Percentiles rank a stretch among this genome's conserved stretches.
phyloP scores from a whole-genome alignment of 2,888 invertebrate genomes.

The Norana najaformis region DNA sequence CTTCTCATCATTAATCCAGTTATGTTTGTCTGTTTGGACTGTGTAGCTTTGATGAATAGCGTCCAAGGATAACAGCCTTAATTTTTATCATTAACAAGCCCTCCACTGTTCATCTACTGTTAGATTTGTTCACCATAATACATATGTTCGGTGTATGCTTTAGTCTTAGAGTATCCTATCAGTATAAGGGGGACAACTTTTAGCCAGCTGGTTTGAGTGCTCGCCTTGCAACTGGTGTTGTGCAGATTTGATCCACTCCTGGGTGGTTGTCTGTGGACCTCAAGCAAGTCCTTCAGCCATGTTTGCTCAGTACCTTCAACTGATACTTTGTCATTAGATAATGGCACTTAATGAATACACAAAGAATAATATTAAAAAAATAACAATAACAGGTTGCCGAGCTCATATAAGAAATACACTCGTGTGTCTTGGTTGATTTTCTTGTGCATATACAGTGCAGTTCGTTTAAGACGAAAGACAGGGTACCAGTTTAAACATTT shows the following conservation, averaged over 20 bases:
- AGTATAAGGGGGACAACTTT: background rate
- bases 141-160: background rate
- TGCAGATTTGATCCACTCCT: background rate
- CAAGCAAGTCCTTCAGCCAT: background rate
- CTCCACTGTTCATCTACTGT: background rate
- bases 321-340: no score
- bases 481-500: no score
- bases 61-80: background rate
- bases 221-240: background rate
- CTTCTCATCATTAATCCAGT: no score
- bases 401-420: background rate
- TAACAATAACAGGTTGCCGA: background rate
- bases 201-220: background rate
- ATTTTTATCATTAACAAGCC: background rate
- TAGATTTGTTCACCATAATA: background rate
- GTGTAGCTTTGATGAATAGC: no score
- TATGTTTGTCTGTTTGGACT: no score
- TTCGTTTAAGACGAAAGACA: no score
- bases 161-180: background rate
- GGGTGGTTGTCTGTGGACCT: background rate
- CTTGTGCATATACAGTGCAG: no score
- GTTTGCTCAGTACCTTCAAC: background rate
- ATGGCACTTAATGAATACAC: no score
- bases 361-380: no score
- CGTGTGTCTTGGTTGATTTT: background rate